phyloP scores from a whole-genome alignment of 2,113 vertebrate genomes.

The Otolemur garnettii region DNA sequence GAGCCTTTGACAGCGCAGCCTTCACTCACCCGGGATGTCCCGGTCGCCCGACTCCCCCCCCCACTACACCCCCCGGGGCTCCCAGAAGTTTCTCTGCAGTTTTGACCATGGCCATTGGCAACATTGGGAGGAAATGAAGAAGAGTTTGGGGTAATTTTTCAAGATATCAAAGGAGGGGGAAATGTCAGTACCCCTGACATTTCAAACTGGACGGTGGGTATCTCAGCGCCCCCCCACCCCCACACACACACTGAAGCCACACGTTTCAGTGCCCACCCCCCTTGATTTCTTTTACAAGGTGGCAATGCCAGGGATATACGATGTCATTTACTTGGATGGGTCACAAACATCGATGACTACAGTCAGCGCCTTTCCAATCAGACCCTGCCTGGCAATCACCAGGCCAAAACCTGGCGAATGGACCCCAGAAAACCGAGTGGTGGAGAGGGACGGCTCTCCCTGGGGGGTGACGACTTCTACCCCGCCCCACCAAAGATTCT shows the following conservation, averaged over 20 bases:
- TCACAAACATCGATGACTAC: slow-evolving; percentile 55
- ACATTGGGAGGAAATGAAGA: not conserved
- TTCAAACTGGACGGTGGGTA: slow-evolving; percentile 6
- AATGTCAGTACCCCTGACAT: not conserved
- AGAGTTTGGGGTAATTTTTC: slow-evolving; percentile 11
- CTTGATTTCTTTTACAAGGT: slow-evolving; percentile 78
- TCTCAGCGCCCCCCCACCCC: not conserved
- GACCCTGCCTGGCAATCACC: not conserved
- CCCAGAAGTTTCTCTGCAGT: not conserved
- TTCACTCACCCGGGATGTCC: not conserved
- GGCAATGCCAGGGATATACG: not conserved
- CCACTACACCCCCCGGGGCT: no score
- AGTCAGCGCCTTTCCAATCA: slow-evolving; percentile 19
- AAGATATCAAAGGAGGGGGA: slow-evolving; percentile 37
- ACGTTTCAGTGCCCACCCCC: slow-evolving; percentile 41
- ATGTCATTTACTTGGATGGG: not conserved
- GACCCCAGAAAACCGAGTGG: not conserved
- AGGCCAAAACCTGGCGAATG: not conserved
- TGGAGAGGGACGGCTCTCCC: not conserved
- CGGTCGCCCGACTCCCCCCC: no score
- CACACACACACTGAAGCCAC: not conserved
- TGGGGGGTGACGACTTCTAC: not conserved
- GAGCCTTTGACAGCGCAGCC: not conserved
- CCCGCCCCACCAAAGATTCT: not conserved
- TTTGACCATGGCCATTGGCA: not conserved